Percentiles rank a stretch among this genome's conserved stretches.
Conservation (phyloP, 2,888 invertebrate species). For the Eristalis arbustorum region DNA sequence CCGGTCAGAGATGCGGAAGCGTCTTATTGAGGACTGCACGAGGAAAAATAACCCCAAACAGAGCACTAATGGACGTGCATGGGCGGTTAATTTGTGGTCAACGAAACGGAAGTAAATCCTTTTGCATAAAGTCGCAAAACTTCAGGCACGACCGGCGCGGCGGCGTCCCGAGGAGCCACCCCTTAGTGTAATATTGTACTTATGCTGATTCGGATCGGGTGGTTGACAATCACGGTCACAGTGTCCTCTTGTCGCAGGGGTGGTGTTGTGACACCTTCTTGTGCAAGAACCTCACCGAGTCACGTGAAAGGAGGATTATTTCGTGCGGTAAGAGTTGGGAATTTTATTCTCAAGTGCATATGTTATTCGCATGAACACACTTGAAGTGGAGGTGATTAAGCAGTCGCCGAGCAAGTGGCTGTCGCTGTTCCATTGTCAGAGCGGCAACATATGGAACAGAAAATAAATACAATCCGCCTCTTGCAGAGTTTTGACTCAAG, state of each 20-base stretch:
- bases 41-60: conserved; percentile 65
- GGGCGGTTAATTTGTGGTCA: conserved; percentile 69
- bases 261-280: conserved; percentile 50
- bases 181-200: conserved; percentile 58
- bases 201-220: conserved; percentile 32
- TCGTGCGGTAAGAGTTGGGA: conserved; percentile 27
- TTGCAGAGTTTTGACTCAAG: no score
- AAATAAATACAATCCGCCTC: not conserved
- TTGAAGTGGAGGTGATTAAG: conserved; percentile 63
- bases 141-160: conserved; percentile 56
- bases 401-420: conserved; percentile 19
- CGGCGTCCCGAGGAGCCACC: conserved; percentile 17
- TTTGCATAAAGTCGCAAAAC: conserved; percentile 61
- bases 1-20: conserved; percentile 39
- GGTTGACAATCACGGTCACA: conserved; percentile 21
- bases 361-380: conserved; percentile 63
- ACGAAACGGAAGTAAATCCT: conserved; percentile 68
- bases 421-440: not conserved
- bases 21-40: conserved; percentile 47
- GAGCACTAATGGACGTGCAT: conserved; percentile 54
- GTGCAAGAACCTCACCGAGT: conserved; percentile 6
- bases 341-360: conserved; percentile 46
- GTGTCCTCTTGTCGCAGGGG: conserved; percentile 18
- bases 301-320: conserved; percentile 1
- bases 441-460: not conserved